Base-by-base conservation (phyloP, 1,140 invertebrate species). In the Lucilia cuprina region DNA sequence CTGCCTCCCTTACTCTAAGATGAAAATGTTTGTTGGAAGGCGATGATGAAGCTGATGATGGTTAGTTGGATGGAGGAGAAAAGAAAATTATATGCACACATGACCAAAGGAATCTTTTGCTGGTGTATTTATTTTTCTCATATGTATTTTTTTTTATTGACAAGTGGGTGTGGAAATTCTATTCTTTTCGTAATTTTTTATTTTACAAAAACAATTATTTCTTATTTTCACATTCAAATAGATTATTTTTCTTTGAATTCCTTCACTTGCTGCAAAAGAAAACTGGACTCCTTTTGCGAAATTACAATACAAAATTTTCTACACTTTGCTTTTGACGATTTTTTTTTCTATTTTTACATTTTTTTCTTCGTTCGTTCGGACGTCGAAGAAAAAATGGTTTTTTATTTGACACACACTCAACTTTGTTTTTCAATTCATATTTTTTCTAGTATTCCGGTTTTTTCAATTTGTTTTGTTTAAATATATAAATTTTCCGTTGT, bases 121-220 rank as follows among this genome's bases (percentile, higher is more conserved):
- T 30, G 25, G 25, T 30, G 25, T 30, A 30, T 30, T 80, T 80
- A 41, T 80, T 49, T 49, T 41, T 78, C 25, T 34, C 25, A 41
- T 78, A 34, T 78, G n/a, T 49, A 17, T 12, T 80, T 49, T 80
- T 49, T 80, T 78, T 78, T 78, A 41, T 49, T 49, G 77, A 19
- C 47, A 80, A 80, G 77, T 80, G 77, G 77, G 77, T 80, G 77
- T 80, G 77, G 77, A 80, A 49, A 78, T 78, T 78, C 34, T 49
- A 50, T 41, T 49, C 47, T 80, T 78, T 78, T 35, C 75, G 75
- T 78, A 78, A 78, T 78, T 80, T 80, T 80, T 70, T 21, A 21
- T 21, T 70, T 70, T 70, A 19, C 19, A 70, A 60, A 60, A 60
- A 60, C 55, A 60, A 60, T n/a, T n/a, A 7, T 60, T 60, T 60